Evolutionary conservation across 2,113 vertebrate species (phyloP).

Genomic region (Drymodes brunneopygia): DNA sequence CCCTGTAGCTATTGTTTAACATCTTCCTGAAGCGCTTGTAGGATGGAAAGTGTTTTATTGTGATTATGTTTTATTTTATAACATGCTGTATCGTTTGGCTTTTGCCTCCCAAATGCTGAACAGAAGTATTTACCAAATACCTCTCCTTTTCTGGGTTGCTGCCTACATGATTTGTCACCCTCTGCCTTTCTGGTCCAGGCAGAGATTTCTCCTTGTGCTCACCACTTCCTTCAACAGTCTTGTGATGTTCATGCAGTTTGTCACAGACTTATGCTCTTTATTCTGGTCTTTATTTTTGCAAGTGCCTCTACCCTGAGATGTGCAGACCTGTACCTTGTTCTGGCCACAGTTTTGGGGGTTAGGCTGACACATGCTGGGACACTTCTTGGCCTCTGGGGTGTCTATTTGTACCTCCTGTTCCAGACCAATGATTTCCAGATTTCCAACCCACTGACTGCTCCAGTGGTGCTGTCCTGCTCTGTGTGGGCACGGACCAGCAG

Average conservation of each 20-base stretch:
- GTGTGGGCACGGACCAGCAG: fast-evolving
- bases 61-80: neutral
- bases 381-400: neutral
- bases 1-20: slow-evolving; percentile 9
- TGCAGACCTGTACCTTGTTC: neutral
- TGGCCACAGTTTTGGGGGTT: fast-evolving
- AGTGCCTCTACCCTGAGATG: neutral
- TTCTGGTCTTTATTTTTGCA: neutral
- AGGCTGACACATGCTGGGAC: fast-evolving
- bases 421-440: neutral
- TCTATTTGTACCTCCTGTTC: fast-evolving
- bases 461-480: neutral
- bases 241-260: neutral
- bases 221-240: neutral
- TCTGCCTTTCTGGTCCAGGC: neutral
- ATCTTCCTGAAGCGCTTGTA: neutral
- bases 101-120: neutral
- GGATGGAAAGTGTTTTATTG: neutral
- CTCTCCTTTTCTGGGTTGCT: neutral
- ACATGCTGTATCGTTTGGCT: neutral
- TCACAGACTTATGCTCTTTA: neutral
- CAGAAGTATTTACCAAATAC: neutral
- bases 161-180: neutral
- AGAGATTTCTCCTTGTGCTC: neutral
- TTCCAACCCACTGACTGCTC: neutral